A percentile compares a stretch with the other conserved stretches of the same genome.
Evolutionary conservation across 2,113 vertebrate species (phyloP).

Genomic region (Dendropsophus ebraccatus): DNA sequence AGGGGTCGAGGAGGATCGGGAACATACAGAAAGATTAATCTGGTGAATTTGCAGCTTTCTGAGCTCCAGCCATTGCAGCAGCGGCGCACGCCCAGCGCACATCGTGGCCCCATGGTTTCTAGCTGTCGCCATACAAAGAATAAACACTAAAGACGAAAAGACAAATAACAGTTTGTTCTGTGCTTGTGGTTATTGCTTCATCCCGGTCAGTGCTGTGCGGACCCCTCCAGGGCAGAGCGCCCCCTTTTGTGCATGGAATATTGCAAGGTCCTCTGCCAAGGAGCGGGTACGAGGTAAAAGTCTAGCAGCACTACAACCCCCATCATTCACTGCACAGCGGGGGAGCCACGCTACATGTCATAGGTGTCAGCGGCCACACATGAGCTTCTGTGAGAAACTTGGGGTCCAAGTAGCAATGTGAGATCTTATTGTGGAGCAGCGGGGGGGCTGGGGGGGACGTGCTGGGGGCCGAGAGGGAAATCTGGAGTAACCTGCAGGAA

Average conservation of each 20-base stretch:
- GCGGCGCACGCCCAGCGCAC: not conserved
- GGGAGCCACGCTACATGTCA: not conserved
- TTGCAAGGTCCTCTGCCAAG: slow-evolving; percentile 9
- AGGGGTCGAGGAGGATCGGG: not conserved
- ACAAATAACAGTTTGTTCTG: slow-evolving; percentile 11
- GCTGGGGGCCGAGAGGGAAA: not conserved
- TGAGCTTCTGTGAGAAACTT: not conserved
- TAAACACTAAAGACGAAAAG: not conserved
- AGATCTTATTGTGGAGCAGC: not conserved
- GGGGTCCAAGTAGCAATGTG: not conserved
- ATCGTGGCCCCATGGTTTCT: no score
- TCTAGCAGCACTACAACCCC: not conserved
- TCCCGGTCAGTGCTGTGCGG: slow-evolving; percentile 8
- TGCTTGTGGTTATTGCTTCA: slow-evolving; percentile 26
- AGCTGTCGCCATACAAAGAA: not conserved
- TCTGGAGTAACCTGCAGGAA: slow-evolving; percentile 30
- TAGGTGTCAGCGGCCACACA: not conserved
- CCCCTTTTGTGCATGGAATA: slow-evolving; percentile 6
- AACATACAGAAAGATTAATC: not conserved
- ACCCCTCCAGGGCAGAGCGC: not conserved
- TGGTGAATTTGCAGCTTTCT: slow-evolving; percentile 10
- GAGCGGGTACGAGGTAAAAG: slow-evolving; percentile 22
- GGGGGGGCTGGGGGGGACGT: not conserved
- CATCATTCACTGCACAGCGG: not conserved
- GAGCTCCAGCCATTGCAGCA: not conserved